phyloP scores from a whole-genome alignment of 2,113 vertebrate genomes.

The Sapajus apella region DNA sequence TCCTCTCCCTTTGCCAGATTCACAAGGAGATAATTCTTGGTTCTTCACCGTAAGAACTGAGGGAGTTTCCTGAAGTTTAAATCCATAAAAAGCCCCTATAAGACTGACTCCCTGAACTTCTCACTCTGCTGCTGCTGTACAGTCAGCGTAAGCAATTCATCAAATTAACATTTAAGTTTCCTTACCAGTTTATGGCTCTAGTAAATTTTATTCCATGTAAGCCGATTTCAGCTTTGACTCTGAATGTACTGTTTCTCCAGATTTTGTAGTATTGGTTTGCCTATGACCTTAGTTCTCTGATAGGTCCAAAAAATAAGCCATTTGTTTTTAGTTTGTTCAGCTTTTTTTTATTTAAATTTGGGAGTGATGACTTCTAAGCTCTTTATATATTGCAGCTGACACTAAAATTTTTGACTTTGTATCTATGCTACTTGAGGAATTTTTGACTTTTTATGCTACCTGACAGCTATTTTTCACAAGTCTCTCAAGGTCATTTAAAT shows the following conservation, averaged over 20 bases:
- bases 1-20: not conserved
- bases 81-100: not conserved
- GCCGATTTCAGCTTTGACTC: not conserved
- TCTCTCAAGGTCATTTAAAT: not conserved
- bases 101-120: not conserved
- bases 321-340: not conserved
- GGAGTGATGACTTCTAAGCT: not conserved
- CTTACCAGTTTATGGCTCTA: not conserved
- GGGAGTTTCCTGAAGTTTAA: not conserved
- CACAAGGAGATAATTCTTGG: not conserved
- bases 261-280: not conserved
- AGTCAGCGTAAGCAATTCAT: not conserved
- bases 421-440: not conserved
- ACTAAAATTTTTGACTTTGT: not conserved
- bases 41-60: not conserved
- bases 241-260: not conserved
- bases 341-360: conserved; percentile 11
- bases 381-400: not conserved
- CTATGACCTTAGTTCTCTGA: not conserved
- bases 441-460: not conserved
- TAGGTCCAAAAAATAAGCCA: not conserved
- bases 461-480: not conserved
- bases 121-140: not conserved
- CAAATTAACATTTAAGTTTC: not conserved
- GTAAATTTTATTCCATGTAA: not conserved